Evolutionary conservation across 2,113 vertebrate genomes (phyloP), one percentile per base, ranked within the genome.

Genomic region (Pteropus alecto): DNA sequence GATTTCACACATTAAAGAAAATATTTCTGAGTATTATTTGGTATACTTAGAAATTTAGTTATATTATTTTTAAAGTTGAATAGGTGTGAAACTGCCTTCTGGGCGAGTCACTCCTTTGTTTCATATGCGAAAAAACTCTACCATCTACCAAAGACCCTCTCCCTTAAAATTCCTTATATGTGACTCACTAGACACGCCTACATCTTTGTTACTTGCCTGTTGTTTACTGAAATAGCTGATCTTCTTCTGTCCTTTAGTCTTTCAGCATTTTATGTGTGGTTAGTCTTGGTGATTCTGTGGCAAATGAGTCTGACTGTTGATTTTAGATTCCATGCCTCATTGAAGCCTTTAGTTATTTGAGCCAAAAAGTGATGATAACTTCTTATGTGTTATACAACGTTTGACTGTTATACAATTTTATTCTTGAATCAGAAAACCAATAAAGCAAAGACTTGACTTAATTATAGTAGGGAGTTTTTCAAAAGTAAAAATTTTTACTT

Each of bases 301-400:
- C 89, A 87, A 46, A 85, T 2, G 35, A 54, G 90, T 94, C 70
- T 76, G 81, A 78, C 91, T 58, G 61, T 93, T 95, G 63, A 30
- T 92, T 95, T 96, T 93, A 56, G 56, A 96, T 94, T 95, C 94
- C 82, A 96, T 51, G 74, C 76, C 76, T 96, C 85, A 46, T 43
- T 93, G 85, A 95, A 81, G 3, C 22, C 46, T 93, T 92, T 88
- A 56, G 60, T 63, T 95, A 30, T 82, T 58, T 83, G 61, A 94
- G 43, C 73, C 81, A 85, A 87, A 77, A 90, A 77, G 11, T 89
- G 41, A 41, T 82, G 58, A 91, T 95, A 86, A 86, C 35, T 78
- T 95, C 54, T 90, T 84, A 63, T 41, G 18, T 56, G 56, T 84
- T n/a, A 78, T 82, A 14, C 15, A 81, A n/a, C 54, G 95, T 92